Conservation (phyloP, 2,797 vertebrate genomes). For the Sebastes vulpes region DNA sequence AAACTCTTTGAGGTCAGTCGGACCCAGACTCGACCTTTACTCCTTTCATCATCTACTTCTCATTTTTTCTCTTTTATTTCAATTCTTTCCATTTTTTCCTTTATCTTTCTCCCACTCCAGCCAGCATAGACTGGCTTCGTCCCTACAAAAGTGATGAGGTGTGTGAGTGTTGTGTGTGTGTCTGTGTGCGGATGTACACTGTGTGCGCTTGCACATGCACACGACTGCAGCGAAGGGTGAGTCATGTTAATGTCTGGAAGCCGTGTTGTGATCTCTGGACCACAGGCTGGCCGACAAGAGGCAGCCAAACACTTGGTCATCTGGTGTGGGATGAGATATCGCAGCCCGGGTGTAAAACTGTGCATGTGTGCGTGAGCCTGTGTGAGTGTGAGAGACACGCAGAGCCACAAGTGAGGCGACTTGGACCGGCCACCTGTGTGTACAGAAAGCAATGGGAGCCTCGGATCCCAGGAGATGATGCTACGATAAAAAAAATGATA, state of each 20-base stretch:
- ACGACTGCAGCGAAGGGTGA: constrained; percentile 55
- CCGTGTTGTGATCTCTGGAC: constrained; percentile 74
- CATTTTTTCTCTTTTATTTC: constrained; percentile 1
- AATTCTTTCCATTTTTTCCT: not conserved
- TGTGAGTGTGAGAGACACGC: constrained; percentile 52
- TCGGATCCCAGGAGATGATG: constrained; percentile 5
- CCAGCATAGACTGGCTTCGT: constrained; percentile 21
- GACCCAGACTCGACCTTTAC: constrained; percentile 27
- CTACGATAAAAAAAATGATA: not conserved
- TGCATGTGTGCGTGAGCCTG: not conserved
- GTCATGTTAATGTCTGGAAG: constrained; percentile 73
- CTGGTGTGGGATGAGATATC: constrained; percentile 69
- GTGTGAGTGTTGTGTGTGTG: not conserved
- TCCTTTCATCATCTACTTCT: constrained; percentile 38
- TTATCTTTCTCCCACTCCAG: not conserved
- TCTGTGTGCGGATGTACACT: not conserved
- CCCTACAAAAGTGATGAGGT: constrained; percentile 10
- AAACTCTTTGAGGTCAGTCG: constrained; percentile 17
- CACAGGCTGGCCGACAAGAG: constrained; percentile 61
- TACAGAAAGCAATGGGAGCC: constrained; percentile 13
- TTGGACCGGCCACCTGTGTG: constrained; percentile 62
- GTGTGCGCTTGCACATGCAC: constrained; percentile 1
- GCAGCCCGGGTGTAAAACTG: constrained; percentile 64
- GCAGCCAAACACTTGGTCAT: constrained; percentile 74
- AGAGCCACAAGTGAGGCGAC: constrained; percentile 45